Percentiles rank a stretch among this genome's conserved stretches.
Conservation (phyloP, 2,797 vertebrate genomes). For the Semotilus atromaculatus region DNA sequence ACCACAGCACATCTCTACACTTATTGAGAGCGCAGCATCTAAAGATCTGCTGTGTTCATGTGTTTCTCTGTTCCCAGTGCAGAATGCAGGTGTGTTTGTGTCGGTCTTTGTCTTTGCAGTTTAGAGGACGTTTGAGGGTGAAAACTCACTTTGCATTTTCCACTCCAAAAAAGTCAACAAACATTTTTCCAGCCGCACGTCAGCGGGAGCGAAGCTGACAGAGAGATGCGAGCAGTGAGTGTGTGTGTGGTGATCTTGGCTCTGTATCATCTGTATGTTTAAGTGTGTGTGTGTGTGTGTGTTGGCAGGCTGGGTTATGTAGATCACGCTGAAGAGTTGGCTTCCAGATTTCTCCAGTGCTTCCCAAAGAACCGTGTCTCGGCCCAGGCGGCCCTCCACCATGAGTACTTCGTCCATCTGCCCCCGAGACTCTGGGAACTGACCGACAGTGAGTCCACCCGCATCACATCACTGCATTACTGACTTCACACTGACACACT, state of each 20-base stretch:
- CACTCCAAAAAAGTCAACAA: conserved; percentile 16
- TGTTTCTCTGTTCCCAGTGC: neutral
- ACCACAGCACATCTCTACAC: neutral
- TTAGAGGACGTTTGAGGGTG: conserved; percentile 30
- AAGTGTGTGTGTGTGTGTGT: conserved; percentile 34
- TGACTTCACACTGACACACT: neutral
- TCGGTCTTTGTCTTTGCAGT: neutral
- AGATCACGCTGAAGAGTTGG: conserved; percentile 94
- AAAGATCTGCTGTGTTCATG: neutral
- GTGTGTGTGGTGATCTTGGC: neutral
- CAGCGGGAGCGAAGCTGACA: conserved; percentile 18
- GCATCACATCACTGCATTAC: neutral
- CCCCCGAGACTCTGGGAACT: conserved; percentile 94
- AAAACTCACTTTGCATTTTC: conserved; percentile 22
- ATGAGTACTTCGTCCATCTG: conserved; percentile 94
- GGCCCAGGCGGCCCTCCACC: conserved; percentile 90
- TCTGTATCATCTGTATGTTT: conserved; percentile 10
- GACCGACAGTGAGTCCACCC: conserved; percentile 88
- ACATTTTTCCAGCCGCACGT: neutral
- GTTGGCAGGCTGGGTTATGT: conserved; percentile 88
- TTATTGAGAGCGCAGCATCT: neutral
- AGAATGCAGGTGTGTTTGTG: neutral
- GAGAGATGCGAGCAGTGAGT: conserved; percentile 13
- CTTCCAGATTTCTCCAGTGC: conserved; percentile 95
- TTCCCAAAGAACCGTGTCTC: conserved; percentile 97